phyloP scores from a whole-genome alignment of 2,113 vertebrate genomes.

The Tetrax tetrax region DNA sequence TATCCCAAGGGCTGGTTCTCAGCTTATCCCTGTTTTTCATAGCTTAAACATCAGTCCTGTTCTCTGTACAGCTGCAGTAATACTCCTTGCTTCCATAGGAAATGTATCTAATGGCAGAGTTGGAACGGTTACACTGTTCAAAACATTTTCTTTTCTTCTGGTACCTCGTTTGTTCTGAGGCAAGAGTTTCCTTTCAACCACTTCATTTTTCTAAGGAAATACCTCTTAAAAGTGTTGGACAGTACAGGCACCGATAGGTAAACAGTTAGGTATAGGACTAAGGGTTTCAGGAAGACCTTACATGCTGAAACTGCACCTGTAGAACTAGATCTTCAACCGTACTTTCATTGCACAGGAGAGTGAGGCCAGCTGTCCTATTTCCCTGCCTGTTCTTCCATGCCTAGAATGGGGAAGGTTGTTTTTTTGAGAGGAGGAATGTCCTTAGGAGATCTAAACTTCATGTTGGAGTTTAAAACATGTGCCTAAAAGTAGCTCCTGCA shows the following conservation, averaged over 20 bases:
- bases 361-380: neutral
- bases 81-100: neutral
- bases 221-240: neutral
- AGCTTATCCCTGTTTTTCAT: neutral
- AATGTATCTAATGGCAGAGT: neutral
- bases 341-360: neutral
- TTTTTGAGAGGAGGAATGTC: neutral
- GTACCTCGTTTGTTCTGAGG: neutral
- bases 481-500: neutral
- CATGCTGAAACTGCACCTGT: neutral
- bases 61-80: neutral
- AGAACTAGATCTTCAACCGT: neutral
- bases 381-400: neutral
- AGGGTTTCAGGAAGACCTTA: neutral
- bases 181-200: neutral
- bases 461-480: neutral
- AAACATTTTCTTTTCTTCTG: neutral
- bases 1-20: neutral
- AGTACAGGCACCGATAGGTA: neutral
- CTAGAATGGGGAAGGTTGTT: neutral
- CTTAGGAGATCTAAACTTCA: neutral
- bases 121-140: neutral
- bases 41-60: neutral
- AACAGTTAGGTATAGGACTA: neutral
- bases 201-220: neutral